Percentiles rank a stretch among this genome's conserved stretches.
Evolutionary conservation across 2,888 invertebrate species (phyloP).

Genomic region (Cistogaster globosa): DNA sequence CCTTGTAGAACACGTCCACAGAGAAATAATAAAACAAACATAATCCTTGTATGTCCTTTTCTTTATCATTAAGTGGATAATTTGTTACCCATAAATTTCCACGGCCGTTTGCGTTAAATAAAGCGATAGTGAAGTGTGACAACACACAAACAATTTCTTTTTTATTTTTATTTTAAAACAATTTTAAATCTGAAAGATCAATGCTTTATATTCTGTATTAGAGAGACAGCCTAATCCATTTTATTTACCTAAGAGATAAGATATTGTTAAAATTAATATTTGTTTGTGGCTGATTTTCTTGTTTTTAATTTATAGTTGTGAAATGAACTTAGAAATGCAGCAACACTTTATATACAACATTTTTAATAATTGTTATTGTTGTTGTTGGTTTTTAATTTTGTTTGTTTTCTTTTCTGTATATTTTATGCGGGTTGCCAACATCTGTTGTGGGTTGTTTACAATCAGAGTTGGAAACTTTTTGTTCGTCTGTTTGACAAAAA

Average conservation of each 20-base stretch:
- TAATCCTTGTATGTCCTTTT: conserved; percentile 13
- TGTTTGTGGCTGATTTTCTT: neutral
- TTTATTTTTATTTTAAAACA: neutral
- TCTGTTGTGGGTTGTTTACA: conserved; percentile 54
- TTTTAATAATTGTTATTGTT: conserved; percentile 40
- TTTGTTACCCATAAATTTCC: conserved; percentile 13
- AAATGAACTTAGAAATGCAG: conserved; percentile 35
- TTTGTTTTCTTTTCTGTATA: neutral
- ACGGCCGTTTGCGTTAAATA: conserved; percentile 4
- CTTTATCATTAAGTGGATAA: conserved; percentile 14
- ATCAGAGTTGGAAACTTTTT: conserved; percentile 27
- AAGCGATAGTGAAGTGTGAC: neutral
- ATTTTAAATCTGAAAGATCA: conserved; percentile 49
- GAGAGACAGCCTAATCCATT: conserved; percentile 36
- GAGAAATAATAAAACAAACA: neutral
- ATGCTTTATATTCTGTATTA: conserved; percentile 44
- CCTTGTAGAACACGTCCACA: conserved; percentile 11
- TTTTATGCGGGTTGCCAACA: conserved; percentile 71
- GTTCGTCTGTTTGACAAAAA: neutral
- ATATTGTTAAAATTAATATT: conserved; percentile 39
- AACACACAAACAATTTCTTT: neutral
- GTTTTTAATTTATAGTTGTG: conserved; percentile 25
- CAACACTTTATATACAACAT: conserved; percentile 17
- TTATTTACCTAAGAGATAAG: conserved; percentile 50
- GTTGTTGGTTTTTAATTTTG: conserved; percentile 10